Base-by-base conservation (phyloP, 2,113 vertebrate species). In the Hassar affinis region DNA sequence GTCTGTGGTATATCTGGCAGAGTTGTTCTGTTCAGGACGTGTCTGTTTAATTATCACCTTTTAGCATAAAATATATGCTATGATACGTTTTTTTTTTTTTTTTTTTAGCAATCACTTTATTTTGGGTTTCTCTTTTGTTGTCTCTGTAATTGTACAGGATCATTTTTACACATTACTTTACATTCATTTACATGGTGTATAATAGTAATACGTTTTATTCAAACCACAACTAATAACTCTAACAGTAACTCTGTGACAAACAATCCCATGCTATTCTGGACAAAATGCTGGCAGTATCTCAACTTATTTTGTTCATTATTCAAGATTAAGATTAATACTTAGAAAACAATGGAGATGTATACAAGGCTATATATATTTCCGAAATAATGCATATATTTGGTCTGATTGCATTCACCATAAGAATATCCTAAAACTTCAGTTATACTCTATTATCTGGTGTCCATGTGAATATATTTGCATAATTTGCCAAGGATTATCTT, bases 401-500 rank as follows among this genome's bases (percentile, higher is more conserved):
- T 77, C 87, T 66, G 62, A 72, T 80, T 88, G 87, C 18, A 78
- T 82, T 42, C 42, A 87, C 62, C 86, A 83, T n/a, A n/a, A 87
- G 78, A 38, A 38, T 15, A 54, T 47, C 38, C 38, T n/a, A 68
- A 78, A 47, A 47, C 6, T 47, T 79, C 38, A 47, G 38, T 80
- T 82, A 85, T 79, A 81, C 64, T 61, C 59, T 84, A 68, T 86
- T 85, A 78, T 85, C 68, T 90, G 88, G 89, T 90, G 69, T 87
- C 88, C 82, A 59, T 81, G 88, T 22, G 93, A 93, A 94, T 94
- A 93, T 77, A 94, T 93, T 92, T 90, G 90, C 92, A 94, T 93
- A 93, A 92, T 92, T 94, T 93, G 90, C 88, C 88, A 85, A 84
- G 91, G 92, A 94, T 94, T 94, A 94, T 92, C 92, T 91, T 86